These are phyloP conservation scores for Kryptolebias marmoratus DNA, from an alignment of 2,113 vertebrate genomes.

Conservation along the genomic window DNA sequence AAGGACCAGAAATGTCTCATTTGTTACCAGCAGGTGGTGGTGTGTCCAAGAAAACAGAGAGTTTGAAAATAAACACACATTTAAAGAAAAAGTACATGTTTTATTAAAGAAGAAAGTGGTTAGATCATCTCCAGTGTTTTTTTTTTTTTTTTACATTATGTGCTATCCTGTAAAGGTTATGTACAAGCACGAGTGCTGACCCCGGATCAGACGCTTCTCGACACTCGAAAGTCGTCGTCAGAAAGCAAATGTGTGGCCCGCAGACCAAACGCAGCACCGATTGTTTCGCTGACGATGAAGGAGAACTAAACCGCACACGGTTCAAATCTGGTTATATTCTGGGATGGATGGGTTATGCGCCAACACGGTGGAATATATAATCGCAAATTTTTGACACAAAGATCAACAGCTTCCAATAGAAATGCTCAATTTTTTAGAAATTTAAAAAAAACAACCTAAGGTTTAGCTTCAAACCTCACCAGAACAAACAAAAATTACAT, in stretches of 20 bases:
- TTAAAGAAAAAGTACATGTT: slow-evolving; percentile 31
- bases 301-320: too few relatives aligned
- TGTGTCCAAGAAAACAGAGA: neutral
- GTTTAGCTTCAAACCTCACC: too few relatives aligned
- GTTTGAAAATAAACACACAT: neutral
- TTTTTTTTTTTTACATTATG: slow-evolving; percentile 36
- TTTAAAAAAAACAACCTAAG: too few relatives aligned
- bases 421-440: too few relatives aligned
- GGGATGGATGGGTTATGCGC: too few relatives aligned
- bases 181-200: slow-evolving; percentile 23
- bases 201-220: slow-evolving; percentile 14
- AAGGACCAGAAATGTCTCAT: too few relatives aligned
- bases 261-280: slow-evolving; percentile 38
- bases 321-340: too few relatives aligned
- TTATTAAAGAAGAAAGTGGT: slow-evolving; percentile 62
- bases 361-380: too few relatives aligned
- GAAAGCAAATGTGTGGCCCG: slow-evolving; percentile 24
- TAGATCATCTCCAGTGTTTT: slow-evolving; percentile 35
- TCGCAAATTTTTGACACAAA: too few relatives aligned
- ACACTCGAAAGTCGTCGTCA: slow-evolving; percentile 3
- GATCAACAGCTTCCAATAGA: too few relatives aligned
- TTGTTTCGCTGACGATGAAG: slow-evolving; percentile 15
- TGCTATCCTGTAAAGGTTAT: slow-evolving; percentile 47
- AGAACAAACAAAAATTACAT: too few relatives aligned
- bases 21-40: slow-evolving; percentile 32